phyloP scores from a whole-genome alignment of 1,140 invertebrate species.

The Myzus persicae region DNA sequence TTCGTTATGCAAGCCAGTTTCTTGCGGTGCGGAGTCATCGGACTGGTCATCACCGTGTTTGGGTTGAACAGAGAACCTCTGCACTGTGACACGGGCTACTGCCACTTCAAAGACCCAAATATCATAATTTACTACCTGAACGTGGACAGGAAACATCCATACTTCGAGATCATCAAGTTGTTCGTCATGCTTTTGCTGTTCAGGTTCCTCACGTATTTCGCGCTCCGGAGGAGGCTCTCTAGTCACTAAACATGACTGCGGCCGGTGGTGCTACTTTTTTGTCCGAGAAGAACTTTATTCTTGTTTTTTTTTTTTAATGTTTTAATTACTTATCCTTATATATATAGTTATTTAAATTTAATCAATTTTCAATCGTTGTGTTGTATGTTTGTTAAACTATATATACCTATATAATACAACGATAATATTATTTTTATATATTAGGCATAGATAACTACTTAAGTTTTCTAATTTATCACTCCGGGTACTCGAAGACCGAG shows the following conservation, averaged over 20 bases:
- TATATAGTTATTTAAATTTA: neutral
- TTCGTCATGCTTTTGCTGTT: slow-evolving; percentile 60
- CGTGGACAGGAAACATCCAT: slow-evolving; percentile 60
- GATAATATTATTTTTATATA: slow-evolving; percentile 23
- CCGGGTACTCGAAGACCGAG: neutral
- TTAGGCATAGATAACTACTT: neutral
- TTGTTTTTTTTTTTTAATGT: neutral
- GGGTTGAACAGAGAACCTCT: slow-evolving; percentile 69
- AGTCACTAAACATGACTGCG: neutral
- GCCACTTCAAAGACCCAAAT: slow-evolving; percentile 62
- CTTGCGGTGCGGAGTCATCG: slow-evolving; percentile 71
- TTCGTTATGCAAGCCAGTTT: slow-evolving; percentile 72
- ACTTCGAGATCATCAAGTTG: slow-evolving; percentile 60
- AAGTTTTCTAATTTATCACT: slow-evolving; percentile 17
- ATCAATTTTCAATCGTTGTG: neutral
- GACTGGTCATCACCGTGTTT: slow-evolving; percentile 70
- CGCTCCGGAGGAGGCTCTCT: slow-evolving; percentile 60
- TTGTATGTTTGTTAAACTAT: slow-evolving; percentile 9
- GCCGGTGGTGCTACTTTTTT: too few species aligned
- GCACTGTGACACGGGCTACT: slow-evolving; percentile 66
- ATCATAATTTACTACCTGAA: slow-evolving; percentile 62
- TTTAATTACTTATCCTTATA: neutral
- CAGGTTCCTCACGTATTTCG: slow-evolving; percentile 60
- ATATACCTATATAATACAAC: neutral
- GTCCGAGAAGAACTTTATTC: neutral